Base-by-base conservation (phyloP, 2,113 vertebrate genomes). In the Phoenicopterus ruber region DNA sequence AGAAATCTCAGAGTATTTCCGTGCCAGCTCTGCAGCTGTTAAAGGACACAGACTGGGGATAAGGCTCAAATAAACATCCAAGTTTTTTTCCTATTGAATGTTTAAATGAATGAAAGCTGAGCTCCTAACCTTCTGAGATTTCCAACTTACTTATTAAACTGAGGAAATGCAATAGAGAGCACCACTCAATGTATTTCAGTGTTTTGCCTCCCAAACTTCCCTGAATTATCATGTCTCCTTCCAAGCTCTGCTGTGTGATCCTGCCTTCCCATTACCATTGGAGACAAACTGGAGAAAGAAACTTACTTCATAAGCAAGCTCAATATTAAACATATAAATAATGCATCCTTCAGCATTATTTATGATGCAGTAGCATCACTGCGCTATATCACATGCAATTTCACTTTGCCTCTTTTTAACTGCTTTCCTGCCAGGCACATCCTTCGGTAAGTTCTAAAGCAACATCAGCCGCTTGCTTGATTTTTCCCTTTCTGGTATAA, bases 311-410 rank as follows among this genome's bases (percentile, higher is more conserved):
- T 98, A 98, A 97, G 97, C 20, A 40, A 98, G 95, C 87, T 70
- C n/a, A 78, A 98, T 98, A 98, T 98, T 98, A 98, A 98, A 96
- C 95, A 96, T 96, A 98, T 98, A 98, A 98, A 98, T 98, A 98
- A 98, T 98, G 97, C 97, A 98, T 98, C 92, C 69, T 96, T 95
- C 97, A 89, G 96, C 94, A 94, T 98, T 98, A 98, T 98, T 98
- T 98, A 98, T 98, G 98, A 98, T 97, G 96, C 96, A 97, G 97
- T 79, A 98, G 95, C 97, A 98, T 98, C 96, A 73, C 95, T 94
- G 96, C 96, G 96, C 98, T 98, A 61, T 95, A 97, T 97, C 97
- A 96, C 82, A 97, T 92, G 94, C 95, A 97, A 92, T 97, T 98
- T 97, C 95, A 84, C 44, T 32, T 96, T 20, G 66, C 86, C 65